These are phyloP conservation scores for Abramis brama DNA, from an alignment of 2,113 vertebrate species.

Conservation along the genomic window DNA sequence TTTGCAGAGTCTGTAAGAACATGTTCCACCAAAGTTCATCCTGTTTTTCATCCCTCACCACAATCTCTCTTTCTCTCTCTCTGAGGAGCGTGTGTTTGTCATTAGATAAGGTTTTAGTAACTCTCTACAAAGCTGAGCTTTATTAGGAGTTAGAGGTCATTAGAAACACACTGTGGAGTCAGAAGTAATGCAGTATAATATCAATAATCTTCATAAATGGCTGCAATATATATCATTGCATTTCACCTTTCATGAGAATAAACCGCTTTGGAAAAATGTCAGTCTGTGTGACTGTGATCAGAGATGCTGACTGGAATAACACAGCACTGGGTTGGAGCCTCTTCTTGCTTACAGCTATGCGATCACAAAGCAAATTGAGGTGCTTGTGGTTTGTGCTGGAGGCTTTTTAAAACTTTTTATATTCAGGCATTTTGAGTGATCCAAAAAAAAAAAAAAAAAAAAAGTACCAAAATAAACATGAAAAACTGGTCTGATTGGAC, in stretches of 20 bases:
- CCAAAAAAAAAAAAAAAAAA: too few relatives aligned
- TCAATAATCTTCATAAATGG: background rate
- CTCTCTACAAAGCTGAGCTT: background rate
- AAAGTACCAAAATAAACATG: background rate
- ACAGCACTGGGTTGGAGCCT: background rate
- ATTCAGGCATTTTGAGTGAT: background rate
- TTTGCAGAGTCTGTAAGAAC: background rate
- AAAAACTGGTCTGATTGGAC: background rate
- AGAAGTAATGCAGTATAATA: background rate
- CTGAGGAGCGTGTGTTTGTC: background rate
- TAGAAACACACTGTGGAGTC: background rate
- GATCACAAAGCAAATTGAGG: conserved; percentile 11
- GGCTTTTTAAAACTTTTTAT: background rate
- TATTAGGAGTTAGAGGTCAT: background rate
- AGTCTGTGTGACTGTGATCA: conserved; percentile 14
- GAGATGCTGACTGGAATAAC: background rate
- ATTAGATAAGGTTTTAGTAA: background rate
- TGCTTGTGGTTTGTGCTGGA: background rate
- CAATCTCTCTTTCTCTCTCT: background rate
- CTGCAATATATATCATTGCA: background rate
- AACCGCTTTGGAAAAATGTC: background rate
- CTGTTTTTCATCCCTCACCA: conserved; percentile 10
- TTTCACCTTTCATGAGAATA: background rate
- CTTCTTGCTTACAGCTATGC: background rate
- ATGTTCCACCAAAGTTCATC: conserved; percentile 9